These are phyloP conservation scores for Trichonephila clavata DNA, from an alignment of 1,140 invertebrate species.

Conservation along the genomic window DNA sequence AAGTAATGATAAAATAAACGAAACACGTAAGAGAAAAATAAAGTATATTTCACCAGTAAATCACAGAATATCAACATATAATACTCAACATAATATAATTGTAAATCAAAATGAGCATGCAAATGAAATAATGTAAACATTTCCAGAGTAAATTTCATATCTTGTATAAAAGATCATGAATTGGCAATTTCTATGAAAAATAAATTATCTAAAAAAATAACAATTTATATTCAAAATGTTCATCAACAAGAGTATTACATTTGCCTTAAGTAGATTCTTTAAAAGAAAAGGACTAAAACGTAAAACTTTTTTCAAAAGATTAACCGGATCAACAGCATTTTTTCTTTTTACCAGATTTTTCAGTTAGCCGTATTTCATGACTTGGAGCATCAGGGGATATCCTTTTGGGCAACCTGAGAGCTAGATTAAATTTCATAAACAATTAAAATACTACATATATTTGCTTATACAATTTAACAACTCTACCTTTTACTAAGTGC, in stretches of 20 bases:
- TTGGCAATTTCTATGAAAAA: constrained; percentile 42
- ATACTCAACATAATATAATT: neutral
- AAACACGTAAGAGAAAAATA: constrained; percentile 3
- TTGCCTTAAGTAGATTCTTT: neutral
- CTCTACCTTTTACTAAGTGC: too few relatives aligned
- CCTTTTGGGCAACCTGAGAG: constrained; percentile 48
- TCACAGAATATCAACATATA: constrained; percentile 27
- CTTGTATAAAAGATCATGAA: constrained; percentile 29
- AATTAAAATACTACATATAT: too few relatives aligned
- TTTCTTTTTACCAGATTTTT: constrained; percentile 50
- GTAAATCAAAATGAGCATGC: neutral
- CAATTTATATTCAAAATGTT: neutral
- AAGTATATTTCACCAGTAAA: constrained; percentile 56
- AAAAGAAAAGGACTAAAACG: neutral
- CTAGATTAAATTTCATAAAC: neutral
- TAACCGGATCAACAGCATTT: constrained; percentile 40
- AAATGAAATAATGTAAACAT: constrained; percentile 2
- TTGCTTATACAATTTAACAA: too few relatives aligned
- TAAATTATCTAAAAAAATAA: constrained; percentile 39
- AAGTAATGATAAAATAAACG: neutral
- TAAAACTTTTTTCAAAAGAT: neutral
- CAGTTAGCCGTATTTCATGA: constrained; percentile 60
- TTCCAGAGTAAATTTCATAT: constrained; percentile 46
- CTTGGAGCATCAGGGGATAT: constrained; percentile 21
- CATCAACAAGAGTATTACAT: neutral